Base-by-base conservation (phyloP, 2,113 vertebrate species). In the Cololabis saira region DNA sequence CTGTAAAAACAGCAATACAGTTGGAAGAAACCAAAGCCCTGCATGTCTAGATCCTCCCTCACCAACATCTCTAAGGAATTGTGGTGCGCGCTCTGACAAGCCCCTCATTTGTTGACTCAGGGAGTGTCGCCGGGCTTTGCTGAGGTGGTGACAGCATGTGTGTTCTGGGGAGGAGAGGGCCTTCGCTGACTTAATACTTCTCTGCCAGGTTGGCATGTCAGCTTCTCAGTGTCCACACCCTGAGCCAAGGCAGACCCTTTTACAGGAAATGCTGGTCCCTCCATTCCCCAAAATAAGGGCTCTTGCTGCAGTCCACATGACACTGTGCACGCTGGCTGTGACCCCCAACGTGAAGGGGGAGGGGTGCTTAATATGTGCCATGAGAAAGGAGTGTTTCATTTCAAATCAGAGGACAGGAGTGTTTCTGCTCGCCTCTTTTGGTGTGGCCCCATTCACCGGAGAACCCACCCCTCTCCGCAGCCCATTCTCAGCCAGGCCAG, bases 51-150 rank as follows among this genome's bases (percentile, higher is more conserved):
- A 84, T 84, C 82, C 76, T 89, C 83, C 84, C 80, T 83, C 78
- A 88, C 85, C 82, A 82, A 74, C 87, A 69, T 76, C 82, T 78
- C 84, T 33, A 58, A 89, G 88, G 88, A 91, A 90, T 90, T 90
- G 89, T 84, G 88, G 88, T 85, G 81, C 85, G 86, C 84, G 87
- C 87, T 90, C 86, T 83, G 88, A 91, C 83, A 88, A 87, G 85
- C 86, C 81, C 83, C 84, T 89, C 86, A 82, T 89, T 88, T 93
- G 89, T 92, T 92, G 90, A 91, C 89, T 87, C 85, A 90, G 87
- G 90, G 91, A 90, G 91, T 91, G 93, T 90, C 88, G 78, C 90
- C 76, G 70, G 82, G 84, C 83, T 84, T 82, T 72, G 87, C 77
- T 83, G 88, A 85, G 85, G 90, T 87, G 90, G 89, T 88, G 90